These are phyloP conservation scores for Trinorchestia longiramus DNA, from an alignment of 1,140 invertebrate genomes.

Conservation along the genomic window DNA sequence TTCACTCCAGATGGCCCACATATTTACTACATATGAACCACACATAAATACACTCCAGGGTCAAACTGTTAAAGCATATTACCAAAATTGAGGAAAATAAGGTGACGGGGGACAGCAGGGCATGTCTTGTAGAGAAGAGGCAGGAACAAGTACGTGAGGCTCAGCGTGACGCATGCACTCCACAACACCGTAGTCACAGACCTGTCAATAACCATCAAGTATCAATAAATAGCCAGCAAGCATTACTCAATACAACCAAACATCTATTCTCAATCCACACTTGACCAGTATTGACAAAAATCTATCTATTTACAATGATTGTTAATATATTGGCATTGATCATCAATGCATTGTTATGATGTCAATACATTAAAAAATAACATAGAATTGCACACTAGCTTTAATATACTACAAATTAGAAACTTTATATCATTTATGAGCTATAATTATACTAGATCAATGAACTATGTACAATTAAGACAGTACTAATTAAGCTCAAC, in stretches of 20 bases:
- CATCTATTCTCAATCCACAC: background rate
- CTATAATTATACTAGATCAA: too few relatives aligned
- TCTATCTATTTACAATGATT: background rate
- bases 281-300: background rate
- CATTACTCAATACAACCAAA: background rate
- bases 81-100: conserved; percentile 40
- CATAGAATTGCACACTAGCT: background rate
- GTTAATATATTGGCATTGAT: too few relatives aligned
- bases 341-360: too few relatives aligned
- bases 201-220: background rate
- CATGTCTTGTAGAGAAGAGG: conserved; percentile 37
- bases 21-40: too few relatives aligned
- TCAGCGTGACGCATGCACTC: conserved; percentile 8
- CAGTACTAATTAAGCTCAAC: too few relatives aligned
- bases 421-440: too few relatives aligned
- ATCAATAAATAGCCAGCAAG: background rate
- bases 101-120: conserved; percentile 11
- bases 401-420: background rate
- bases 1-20: too few relatives aligned
- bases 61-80: too few relatives aligned
- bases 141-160: background rate
- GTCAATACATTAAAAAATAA: background rate
- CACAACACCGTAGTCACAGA: background rate
- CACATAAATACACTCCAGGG: too few relatives aligned
- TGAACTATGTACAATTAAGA: too few relatives aligned